These are phyloP conservation scores for Sturmia bella DNA, from an alignment of 2,888 invertebrate species.

Conservation along the genomic window DNA sequence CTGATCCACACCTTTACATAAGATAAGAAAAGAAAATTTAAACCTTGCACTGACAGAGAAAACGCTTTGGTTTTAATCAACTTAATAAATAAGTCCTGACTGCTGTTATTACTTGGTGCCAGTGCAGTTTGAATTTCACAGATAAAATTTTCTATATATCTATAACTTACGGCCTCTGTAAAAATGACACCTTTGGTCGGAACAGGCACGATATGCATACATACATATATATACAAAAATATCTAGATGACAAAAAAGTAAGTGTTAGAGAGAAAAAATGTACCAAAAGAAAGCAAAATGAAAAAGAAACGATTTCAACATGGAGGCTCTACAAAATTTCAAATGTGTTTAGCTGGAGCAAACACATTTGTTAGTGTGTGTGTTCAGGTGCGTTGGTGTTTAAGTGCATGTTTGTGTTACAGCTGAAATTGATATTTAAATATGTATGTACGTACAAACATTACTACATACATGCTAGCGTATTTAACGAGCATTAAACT, in stretches of 20 bases:
- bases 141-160: too few species aligned
- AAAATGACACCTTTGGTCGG: too few species aligned
- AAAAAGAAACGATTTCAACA: slow-evolving; percentile 33
- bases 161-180: too few species aligned
- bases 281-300: slow-evolving; percentile 4
- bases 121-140: too few species aligned
- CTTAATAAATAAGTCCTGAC: too few species aligned
- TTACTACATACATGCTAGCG: slow-evolving; percentile 12
- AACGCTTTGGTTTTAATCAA: too few species aligned
- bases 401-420: background rate
- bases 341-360: slow-evolving; percentile 46
- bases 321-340: slow-evolving; percentile 64
- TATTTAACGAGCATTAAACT: slow-evolving; percentile 69
- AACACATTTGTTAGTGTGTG: background rate
- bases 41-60: too few species aligned
- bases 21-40: too few species aligned
- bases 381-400: slow-evolving; percentile 2
- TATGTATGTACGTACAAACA: background rate
- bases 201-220: background rate
- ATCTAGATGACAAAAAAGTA: background rate
- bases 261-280: background rate
- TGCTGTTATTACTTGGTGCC: too few species aligned
- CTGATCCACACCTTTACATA: too few species aligned
- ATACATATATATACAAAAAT: slow-evolving; percentile 26
- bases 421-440: slow-evolving; percentile 50